These are phyloP conservation scores for Drosophila willistoni DNA, from an alignment of 1,140 invertebrate species.

Conservation along the genomic window DNA sequence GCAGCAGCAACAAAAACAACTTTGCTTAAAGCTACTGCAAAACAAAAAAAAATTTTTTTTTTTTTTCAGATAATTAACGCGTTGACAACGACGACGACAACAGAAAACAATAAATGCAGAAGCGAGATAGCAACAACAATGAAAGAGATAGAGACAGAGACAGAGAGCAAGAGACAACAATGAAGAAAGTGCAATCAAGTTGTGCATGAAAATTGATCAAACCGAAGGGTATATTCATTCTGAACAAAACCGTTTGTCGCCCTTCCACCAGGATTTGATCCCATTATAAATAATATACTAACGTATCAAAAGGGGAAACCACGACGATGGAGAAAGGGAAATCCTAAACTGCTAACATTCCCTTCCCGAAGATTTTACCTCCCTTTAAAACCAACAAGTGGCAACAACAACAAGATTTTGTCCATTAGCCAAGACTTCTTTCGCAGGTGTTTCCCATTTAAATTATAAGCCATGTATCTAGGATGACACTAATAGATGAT, in stretches of 20 bases:
- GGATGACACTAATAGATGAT: too few relatives aligned
- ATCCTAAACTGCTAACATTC: too few relatives aligned
- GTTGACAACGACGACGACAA: constrained; percentile 20
- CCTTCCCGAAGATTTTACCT: too few relatives aligned
- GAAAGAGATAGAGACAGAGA: not conserved
- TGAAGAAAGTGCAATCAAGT: constrained; percentile 9
- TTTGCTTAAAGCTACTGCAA: constrained; percentile 1
- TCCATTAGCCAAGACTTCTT: too few relatives aligned
- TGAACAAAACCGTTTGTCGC: not conserved
- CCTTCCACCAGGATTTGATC: too few relatives aligned
- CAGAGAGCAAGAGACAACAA: not conserved
- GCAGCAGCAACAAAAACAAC: constrained; percentile 2
- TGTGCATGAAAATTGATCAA: not conserved
- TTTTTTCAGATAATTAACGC: constrained; percentile 27
- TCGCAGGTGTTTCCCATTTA: too few relatives aligned
- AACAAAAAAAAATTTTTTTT: not conserved
- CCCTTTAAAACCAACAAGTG: too few relatives aligned
- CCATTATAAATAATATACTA: too few relatives aligned
- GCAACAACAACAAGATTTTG: too few relatives aligned
- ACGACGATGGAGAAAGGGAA: too few relatives aligned
- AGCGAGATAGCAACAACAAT: not conserved
- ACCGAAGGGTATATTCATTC: not conserved
- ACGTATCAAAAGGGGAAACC: too few relatives aligned
- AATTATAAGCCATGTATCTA: too few relatives aligned
- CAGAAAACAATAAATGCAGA: constrained; percentile 14